A percentile compares a stretch with the other conserved stretches of the same genome.
Evolutionary conservation across 2,888 invertebrate species (phyloP).

Genomic region (Hydraecia micacea): DNA sequence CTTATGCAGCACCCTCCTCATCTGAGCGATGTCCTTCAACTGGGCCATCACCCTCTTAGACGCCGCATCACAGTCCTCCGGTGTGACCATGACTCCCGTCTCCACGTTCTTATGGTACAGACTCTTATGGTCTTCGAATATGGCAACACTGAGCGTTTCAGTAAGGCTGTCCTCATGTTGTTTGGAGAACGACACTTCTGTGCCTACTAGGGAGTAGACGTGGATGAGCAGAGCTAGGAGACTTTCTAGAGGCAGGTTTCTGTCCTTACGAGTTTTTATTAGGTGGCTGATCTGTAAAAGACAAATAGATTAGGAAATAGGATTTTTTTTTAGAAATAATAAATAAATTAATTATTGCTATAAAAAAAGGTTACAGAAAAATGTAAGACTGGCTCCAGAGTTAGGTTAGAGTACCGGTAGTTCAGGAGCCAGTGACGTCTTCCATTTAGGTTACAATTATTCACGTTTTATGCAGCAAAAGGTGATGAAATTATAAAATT

Average conservation of each 20-base stretch:
- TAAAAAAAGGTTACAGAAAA: too few relatives aligned
- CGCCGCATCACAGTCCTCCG: slow-evolving; percentile 78
- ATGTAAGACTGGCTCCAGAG: too few relatives aligned
- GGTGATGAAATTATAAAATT: too few relatives aligned
- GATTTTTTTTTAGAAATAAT: too few relatives aligned
- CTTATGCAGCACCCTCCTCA: slow-evolving; percentile 82
- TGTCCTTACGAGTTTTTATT: slow-evolving; percentile 89
- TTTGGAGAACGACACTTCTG: slow-evolving; percentile 88
- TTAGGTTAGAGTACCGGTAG: too few relatives aligned
- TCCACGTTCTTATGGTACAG: slow-evolving; percentile 67
- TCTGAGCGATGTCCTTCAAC: slow-evolving; percentile 82
- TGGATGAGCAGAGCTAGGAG: slow-evolving; percentile 91
- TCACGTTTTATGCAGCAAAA: too few relatives aligned
- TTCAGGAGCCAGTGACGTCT: too few relatives aligned
- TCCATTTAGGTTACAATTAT: too few relatives aligned
- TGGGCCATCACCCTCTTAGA: slow-evolving; percentile 76
- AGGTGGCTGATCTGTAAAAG: slow-evolving; percentile 88
- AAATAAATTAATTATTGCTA: neutral
- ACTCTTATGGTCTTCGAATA: slow-evolving; percentile 89
- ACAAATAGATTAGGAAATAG: neutral
- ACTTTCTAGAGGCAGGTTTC: slow-evolving; percentile 89
- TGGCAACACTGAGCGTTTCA: slow-evolving; percentile 88
- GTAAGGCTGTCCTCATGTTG: slow-evolving; percentile 88
- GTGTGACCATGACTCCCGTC: slow-evolving; percentile 70
- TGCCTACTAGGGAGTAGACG: slow-evolving; percentile 91